Base-by-base conservation (phyloP, 2,888 invertebrate species). In the Heliconius hortense region DNA sequence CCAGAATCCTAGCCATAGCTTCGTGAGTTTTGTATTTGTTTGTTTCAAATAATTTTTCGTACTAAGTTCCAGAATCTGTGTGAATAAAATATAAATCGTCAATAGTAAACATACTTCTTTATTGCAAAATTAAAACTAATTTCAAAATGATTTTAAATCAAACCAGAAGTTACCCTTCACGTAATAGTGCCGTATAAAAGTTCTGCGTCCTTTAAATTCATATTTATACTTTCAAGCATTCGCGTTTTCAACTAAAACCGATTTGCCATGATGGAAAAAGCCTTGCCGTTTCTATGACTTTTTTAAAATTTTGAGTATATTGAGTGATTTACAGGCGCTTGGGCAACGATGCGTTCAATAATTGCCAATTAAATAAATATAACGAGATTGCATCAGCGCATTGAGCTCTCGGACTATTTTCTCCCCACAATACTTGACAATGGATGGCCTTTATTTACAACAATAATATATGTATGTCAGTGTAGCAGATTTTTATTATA, bases 291-390 rank as follows among this genome's bases (percentile, higher is more conserved):
- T 64, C n/a, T 62, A 53, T 56, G 60, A 72, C 53, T 35, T 75
- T 68, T 75, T 70, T 39, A 15, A 39, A 72, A 24, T 72, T 74
- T 68, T 26, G 59, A 72, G 64, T 60, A 70, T 31, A 72, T 48
- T 10, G 68, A 67, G 59, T 72, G 77, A 77, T 73, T 72, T 64
- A 70, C 26, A 18, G 66, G 13, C 74, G 74, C 72, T 66, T 76
- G 74, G 72, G 24, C 74, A 59, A 74, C 72, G 69, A 68, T 74
- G 73, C 71, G 69, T 78, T 72, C 63, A 78, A 74, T 76, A 76
- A 76, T 79, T 79, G 78, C 59, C 78, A 77, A 78, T 77, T 77
- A 77, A 78, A 77, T 68, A 72, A 75, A 70, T 75, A 73, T 74
- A 72, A 75, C 77, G 72, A 72, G 75, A 72, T 75, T 73, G 56